Conservation (phyloP, 2,113 vertebrate genomes). For the Pampusana beccarii region DNA sequence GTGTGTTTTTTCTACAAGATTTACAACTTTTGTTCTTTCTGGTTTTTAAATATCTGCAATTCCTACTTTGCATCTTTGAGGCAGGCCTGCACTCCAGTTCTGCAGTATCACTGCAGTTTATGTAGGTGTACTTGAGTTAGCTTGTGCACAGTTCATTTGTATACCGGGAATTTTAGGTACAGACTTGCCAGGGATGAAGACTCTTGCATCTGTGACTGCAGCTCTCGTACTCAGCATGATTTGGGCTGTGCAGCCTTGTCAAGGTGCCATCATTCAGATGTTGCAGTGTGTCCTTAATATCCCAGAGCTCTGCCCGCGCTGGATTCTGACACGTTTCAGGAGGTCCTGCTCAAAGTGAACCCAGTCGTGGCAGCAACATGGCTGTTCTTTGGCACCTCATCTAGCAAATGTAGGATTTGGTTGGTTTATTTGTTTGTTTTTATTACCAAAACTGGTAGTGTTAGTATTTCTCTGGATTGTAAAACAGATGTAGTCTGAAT, state of each 20-base stretch:
- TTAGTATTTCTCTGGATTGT: not conserved
- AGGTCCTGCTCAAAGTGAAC: not conserved
- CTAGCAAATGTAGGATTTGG: not conserved
- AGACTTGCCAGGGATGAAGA: not conserved
- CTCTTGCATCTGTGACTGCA: not conserved
- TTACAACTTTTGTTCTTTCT: not conserved
- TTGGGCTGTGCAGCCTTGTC: not conserved
- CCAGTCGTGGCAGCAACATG: not conserved
- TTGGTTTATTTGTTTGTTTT: not conserved
- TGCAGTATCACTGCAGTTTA: not conserved
- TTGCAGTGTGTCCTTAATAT: not conserved
- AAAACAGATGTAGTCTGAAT: not conserved
- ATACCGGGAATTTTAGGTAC: not conserved
- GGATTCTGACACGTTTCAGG: not conserved
- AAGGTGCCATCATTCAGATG: not conserved
- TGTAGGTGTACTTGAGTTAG: not conserved
- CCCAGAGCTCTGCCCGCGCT: not conserved
- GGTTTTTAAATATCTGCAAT: not conserved
- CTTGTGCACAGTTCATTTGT: not conserved
- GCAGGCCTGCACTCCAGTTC: not conserved
- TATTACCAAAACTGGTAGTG: rapidly evolving
- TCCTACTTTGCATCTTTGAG: not conserved
- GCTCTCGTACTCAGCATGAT: not conserved
- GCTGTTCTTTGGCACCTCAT: not conserved
- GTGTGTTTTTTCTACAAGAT: not conserved